Percentiles rank a stretch among this genome's conserved stretches.
phyloP scores from a whole-genome alignment of 2,113 vertebrate species.

The Pedetes capensis region DNA sequence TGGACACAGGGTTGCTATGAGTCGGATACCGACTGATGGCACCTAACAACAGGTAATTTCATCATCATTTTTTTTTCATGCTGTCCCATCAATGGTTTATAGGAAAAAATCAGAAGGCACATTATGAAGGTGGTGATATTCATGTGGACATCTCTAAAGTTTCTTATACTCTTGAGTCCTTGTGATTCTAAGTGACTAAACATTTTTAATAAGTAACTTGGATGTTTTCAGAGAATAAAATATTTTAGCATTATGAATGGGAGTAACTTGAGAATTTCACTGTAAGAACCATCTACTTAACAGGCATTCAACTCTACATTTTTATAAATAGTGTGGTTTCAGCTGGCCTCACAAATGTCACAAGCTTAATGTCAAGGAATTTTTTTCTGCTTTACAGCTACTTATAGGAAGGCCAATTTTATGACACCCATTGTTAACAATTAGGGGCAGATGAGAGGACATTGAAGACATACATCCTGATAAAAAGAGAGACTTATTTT shows the following conservation, averaged over 20 bases:
- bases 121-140: not conserved
- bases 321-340: not conserved
- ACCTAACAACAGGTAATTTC: not conserved
- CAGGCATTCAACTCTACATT: not conserved
- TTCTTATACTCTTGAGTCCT: not conserved
- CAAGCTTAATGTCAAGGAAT: not conserved
- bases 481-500: not conserved
- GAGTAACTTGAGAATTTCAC: constrained; percentile 5
- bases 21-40: no score
- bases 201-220: not conserved
- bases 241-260: not conserved
- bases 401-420: not conserved
- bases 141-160: not conserved
- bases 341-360: not conserved
- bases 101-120: not conserved
- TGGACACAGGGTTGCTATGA: no score
- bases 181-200: not conserved
- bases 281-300: not conserved
- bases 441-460: not conserved
- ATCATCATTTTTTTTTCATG: not conserved
- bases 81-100: not conserved
- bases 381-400: not conserved
- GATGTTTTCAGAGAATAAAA: constrained; percentile 17
- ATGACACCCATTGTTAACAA: not conserved
- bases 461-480: not conserved